Evolutionary conservation across 2,888 invertebrate genomes (phyloP).

Genomic region (Abrostola triplasia): DNA sequence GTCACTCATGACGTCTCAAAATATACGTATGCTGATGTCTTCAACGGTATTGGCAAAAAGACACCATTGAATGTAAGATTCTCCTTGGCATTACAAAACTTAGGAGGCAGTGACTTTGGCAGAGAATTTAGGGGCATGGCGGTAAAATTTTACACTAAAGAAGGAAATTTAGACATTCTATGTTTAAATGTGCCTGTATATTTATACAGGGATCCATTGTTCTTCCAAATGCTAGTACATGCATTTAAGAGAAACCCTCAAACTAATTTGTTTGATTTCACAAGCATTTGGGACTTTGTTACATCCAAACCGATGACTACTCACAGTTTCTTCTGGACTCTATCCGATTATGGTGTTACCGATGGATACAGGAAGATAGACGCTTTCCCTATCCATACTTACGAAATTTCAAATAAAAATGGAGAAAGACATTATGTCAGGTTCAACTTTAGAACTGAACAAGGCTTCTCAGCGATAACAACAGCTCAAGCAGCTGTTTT

Average conservation of each 20-base stretch:
- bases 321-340: conserved; percentile 92
- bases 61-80: conserved; percentile 88
- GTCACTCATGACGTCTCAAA: conserved; percentile 93
- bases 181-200: conserved; percentile 88
- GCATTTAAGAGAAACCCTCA: conserved; percentile 87
- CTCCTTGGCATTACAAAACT: conserved; percentile 89
- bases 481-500: conserved; percentile 89
- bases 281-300: conserved; percentile 85
- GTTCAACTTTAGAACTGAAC: conserved; percentile 96
- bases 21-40: conserved; percentile 89
- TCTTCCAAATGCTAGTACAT: conserved; percentile 86
- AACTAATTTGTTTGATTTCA: conserved; percentile 73
- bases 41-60: conserved; percentile 88
- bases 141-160: conserved; percentile 66
- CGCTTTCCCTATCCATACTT: conserved; percentile 96
- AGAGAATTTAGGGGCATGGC: conserved; percentile 80
- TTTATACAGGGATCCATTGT: conserved; percentile 85
- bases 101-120: conserved; percentile 88
- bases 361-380: conserved; percentile 96
- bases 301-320: conserved; percentile 89
- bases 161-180: conserved; percentile 65
- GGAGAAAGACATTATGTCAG: conserved; percentile 92
- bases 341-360: conserved; percentile 95
- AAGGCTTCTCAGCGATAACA: conserved; percentile 93
- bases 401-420: conserved; percentile 93